Evolutionary conservation across 2,888 invertebrate species (phyloP).

Genomic region (Maniola hyperantus): DNA sequence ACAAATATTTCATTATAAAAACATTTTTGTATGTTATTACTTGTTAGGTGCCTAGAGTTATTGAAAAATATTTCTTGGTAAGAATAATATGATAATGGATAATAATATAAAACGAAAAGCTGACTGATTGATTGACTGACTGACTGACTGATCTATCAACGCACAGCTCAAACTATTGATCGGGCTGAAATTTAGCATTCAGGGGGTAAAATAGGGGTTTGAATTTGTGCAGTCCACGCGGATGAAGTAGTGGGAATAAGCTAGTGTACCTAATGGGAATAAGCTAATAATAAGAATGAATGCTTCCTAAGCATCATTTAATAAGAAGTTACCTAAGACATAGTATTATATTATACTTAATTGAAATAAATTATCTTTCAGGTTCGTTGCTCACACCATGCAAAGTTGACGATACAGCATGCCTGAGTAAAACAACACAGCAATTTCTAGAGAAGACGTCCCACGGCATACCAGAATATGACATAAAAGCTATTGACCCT

Average conservation of each 20-base stretch:
- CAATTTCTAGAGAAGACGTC: constrained; percentile 60
- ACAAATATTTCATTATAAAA: background rate
- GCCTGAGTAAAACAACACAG: constrained; percentile 60
- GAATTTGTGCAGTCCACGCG: too few relatives aligned
- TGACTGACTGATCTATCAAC: too few relatives aligned
- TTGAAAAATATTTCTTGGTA: background rate
- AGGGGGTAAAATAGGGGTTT: too few relatives aligned
- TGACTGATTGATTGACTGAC: too few relatives aligned
- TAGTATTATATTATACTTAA: background rate
- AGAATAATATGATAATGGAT: too few relatives aligned
- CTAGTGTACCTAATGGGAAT: too few relatives aligned
- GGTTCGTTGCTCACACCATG: constrained; percentile 53
- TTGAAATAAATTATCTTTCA: constrained; percentile 33
- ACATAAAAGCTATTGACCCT: constrained; percentile 62
- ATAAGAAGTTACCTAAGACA: too few relatives aligned
- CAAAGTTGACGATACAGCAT: constrained; percentile 56
- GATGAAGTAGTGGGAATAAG: too few relatives aligned
- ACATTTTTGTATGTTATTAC: background rate
- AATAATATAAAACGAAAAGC: too few relatives aligned
- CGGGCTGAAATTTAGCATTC: too few relatives aligned
- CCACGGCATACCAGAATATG: constrained; percentile 54
- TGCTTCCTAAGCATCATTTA: background rate
- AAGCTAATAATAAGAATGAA: too few relatives aligned
- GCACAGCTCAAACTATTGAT: too few relatives aligned
- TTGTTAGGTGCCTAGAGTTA: background rate